Base-by-base conservation (phyloP, 30 jellyfish, hydroid and myxozoan genomes). In the Chrysaora quinquecirrha region DNA sequence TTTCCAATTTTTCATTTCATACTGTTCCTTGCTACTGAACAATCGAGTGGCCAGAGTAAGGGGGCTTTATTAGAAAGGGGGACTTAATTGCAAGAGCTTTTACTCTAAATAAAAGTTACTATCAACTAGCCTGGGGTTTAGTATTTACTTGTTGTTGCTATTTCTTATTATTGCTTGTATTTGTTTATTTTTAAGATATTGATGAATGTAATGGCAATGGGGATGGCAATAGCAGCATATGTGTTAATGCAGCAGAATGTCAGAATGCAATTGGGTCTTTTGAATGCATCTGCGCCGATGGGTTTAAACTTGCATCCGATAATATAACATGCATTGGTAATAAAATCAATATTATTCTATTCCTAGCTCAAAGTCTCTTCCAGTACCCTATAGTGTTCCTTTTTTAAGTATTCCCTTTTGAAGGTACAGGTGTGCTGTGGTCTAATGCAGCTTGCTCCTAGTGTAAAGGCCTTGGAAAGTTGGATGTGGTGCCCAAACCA, bases 181-280 rank as follows among this genome's bases (percentile, higher is more conserved):
- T n/a, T n/a, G 23, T 14, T 52, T 43, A 4, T 28, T 24, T 52
- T 48, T 60, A n/a, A 80, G 90, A 80, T 48, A 80, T 80, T 0
- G 64, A 80, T 80, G 90, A 80, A 67, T 80, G 90, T 30, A 22
- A 33, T n/a, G n/a, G n/a, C n/a, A n/a, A n/a, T n/a, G n/a, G n/a
- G n/a, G n/a, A n/a, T 49, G 81, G 74, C 11, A 78, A 64, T 38
- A 11, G 10, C 28, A 64, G 43, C 66, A 70, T 69, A 29, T 80
- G 90, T 33, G 30, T 66, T 7, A 34, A 68, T 23, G 83, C 90
- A 2, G 30, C 22, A 28, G 67, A 20, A 16, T 78, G 89, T 31
- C 4, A 21, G 10, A 78, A 78, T 30, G 22, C 80, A 0, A 52
- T 66, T 4, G 89, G 89, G 11, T 19, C 64, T 25, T 78, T 63